Evolutionary conservation across 2,888 invertebrate species (phyloP).

Genomic region (Augochlorella aurata): DNA sequence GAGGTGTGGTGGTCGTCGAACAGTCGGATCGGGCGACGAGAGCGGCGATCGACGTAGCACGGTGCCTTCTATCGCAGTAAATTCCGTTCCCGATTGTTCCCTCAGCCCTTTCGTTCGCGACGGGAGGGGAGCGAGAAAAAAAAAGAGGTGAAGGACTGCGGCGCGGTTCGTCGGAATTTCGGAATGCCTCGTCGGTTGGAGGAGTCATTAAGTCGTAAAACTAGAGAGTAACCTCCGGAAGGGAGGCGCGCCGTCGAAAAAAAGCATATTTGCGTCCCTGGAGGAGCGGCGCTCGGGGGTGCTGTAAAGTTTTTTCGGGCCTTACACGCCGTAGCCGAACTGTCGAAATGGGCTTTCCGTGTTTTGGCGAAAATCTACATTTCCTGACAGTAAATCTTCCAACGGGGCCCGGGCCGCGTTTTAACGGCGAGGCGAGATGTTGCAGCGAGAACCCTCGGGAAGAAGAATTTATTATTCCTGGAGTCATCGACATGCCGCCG

Average conservation of each 20-base stretch:
- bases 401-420: background rate
- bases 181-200: conserved; percentile 38
- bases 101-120: conserved; percentile 46
- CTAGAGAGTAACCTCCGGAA: conserved; percentile 41
- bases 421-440: background rate
- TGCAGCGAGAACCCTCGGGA: background rate
- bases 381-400: conserved; percentile 32
- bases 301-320: conserved; percentile 49
- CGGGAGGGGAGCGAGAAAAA: background rate
- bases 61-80: conserved; percentile 30
- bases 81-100: conserved; percentile 27
- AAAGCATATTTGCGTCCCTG: conserved; percentile 41
- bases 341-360: conserved; percentile 45
- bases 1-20: background rate
- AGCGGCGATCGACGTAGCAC: background rate
- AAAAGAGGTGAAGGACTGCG: conserved; percentile 35
- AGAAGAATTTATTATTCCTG: background rate
- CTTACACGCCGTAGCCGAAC: background rate
- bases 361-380: conserved; percentile 44
- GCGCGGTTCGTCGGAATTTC: conserved; percentile 41
- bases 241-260: conserved; percentile 13
- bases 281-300: conserved; percentile 15
- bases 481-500: background rate
- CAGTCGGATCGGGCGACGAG: background rate
- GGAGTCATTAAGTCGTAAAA: conserved; percentile 74